Percentiles rank a stretch among this genome's conserved stretches.
Evolutionary conservation across 2,797 vertebrate species (phyloP).

Genomic region (Acridotheres tristis): DNA sequence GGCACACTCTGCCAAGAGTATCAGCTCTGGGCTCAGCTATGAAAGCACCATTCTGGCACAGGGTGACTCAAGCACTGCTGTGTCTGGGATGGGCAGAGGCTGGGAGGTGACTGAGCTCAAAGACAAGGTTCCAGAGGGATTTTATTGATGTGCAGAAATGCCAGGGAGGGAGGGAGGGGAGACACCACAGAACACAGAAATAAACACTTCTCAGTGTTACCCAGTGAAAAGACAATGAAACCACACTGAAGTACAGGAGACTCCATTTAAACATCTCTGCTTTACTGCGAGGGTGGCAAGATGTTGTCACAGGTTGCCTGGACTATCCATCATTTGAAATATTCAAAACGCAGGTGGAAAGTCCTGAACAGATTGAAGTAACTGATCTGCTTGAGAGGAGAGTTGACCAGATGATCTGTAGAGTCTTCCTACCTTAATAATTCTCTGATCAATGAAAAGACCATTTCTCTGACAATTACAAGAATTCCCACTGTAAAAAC

Average conservation of each 20-base stretch:
- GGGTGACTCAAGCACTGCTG: neutral
- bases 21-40: rapidly evolving
- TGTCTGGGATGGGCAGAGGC: neutral
- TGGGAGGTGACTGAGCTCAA: neutral
- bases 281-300: neutral
- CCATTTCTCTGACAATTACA: neutral
- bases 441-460: neutral
- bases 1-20: neutral
- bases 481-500: neutral
- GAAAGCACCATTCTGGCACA: neutral
- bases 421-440: neutral
- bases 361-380: neutral
- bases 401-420: neutral
- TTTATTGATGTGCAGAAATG: neutral
- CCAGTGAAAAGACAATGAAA: neutral
- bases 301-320: neutral
- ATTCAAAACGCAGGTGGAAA: neutral
- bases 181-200: neutral
- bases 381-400: neutral
- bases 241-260: neutral
- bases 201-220: neutral
- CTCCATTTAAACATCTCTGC: neutral
- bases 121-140: neutral
- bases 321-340: neutral
- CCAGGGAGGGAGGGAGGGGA: too few species aligned